These are phyloP conservation scores for Wiebesia pumilae DNA, from an alignment of 1,140 invertebrate genomes.

Conservation along the genomic window DNA sequence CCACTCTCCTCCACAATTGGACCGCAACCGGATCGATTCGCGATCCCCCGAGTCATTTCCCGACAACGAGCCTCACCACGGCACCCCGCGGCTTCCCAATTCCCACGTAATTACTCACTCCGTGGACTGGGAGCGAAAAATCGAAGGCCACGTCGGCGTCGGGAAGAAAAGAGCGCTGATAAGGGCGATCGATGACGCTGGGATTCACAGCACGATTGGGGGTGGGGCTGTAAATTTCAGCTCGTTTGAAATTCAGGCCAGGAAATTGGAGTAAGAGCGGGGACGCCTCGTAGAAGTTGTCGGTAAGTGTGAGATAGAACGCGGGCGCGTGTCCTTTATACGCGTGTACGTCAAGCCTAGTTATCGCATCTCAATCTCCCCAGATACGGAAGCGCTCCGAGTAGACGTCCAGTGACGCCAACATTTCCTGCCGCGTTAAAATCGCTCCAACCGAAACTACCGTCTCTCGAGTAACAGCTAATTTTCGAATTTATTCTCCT, in stretches of 20 bases:
- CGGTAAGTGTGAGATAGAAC: constrained; percentile 72
- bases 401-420: neutral
- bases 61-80: too few relatives aligned
- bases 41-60: too few relatives aligned
- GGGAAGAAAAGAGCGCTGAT: constrained; percentile 18
- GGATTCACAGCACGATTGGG: constrained; percentile 15
- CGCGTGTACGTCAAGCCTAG: neutral
- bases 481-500: too few relatives aligned
- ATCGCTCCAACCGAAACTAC: too few relatives aligned
- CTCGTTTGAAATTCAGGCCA: constrained; percentile 75
- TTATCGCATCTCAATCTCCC: constrained; percentile 40
- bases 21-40: too few relatives aligned
- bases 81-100: too few relatives aligned
- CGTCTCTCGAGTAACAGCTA: too few relatives aligned
- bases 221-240: constrained; percentile 70
- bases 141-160: constrained; percentile 1
- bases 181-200: constrained; percentile 44
- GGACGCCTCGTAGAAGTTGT: constrained; percentile 71
- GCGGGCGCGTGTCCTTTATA: constrained; percentile 29
- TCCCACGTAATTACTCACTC: neutral
- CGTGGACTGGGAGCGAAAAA: constrained; percentile 30
- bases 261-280: constrained; percentile 71
- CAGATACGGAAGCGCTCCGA: constrained; percentile 30
- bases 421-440: neutral
- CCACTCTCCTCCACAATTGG: too few relatives aligned